Conservation (phyloP, 2,888 invertebrate species). For the Orgyia antiqua region DNA sequence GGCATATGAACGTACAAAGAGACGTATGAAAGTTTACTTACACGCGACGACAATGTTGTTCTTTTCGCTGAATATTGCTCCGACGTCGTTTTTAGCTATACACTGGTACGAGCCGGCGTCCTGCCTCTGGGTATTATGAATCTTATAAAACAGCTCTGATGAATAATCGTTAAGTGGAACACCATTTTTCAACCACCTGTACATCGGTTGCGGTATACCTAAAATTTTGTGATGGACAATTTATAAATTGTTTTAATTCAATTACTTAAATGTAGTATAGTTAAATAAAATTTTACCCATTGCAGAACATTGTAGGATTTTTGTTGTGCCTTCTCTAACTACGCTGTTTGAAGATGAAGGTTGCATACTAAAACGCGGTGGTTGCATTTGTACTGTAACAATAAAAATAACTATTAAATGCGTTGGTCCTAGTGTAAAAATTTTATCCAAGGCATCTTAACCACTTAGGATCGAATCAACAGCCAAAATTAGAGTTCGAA, state of each 20-base stretch:
- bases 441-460: no score
- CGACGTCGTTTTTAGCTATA: slow-evolving; percentile 93
- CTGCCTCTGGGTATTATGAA: slow-evolving; percentile 86
- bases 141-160: slow-evolving; percentile 89
- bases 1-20: slow-evolving; percentile 26
- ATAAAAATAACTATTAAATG: slow-evolving; percentile 11
- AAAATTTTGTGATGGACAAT: no score
- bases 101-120: slow-evolving; percentile 96
- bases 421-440: no score
- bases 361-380: slow-evolving; percentile 91
- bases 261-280: background rate
- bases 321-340: slow-evolving; percentile 91
- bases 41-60: slow-evolving; percentile 94
- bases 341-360: slow-evolving; percentile 92
- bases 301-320: slow-evolving; percentile 95
- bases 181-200: slow-evolving; percentile 95
- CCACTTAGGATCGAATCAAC: no score
- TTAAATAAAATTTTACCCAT: slow-evolving; percentile 80
- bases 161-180: slow-evolving; percentile 87
- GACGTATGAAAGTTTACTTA: slow-evolving; percentile 78
- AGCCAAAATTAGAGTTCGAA: no score
- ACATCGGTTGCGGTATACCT: slow-evolving; percentile 95
- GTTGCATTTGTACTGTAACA: slow-evolving; percentile 81
- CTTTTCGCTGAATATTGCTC: slow-evolving; percentile 94
- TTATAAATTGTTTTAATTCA: no score